Conservation (phyloP, 1,140 invertebrate genomes). For the Drosophila yakuba region DNA sequence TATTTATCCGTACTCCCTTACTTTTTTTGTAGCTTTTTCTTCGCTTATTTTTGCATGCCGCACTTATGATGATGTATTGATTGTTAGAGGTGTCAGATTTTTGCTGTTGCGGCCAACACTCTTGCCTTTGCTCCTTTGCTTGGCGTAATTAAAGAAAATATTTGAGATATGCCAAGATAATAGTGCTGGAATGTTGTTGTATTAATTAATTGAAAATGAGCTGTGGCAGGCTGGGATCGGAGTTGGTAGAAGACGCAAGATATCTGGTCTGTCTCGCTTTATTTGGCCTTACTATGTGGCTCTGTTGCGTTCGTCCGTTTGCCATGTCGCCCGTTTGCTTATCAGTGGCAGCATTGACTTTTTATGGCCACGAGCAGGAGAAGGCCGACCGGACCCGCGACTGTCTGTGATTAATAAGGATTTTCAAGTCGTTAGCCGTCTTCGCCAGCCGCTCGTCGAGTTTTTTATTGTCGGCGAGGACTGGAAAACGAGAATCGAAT, state of each 20-base stretch:
- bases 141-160: slow-evolving; percentile 83
- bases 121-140: slow-evolving; percentile 13
- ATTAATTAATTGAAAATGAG: slow-evolving; percentile 84
- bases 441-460: slow-evolving; percentile 22
- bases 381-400: slow-evolving; percentile 15
- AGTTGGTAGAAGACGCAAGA: slow-evolving; percentile 3
- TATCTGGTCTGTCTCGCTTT: slow-evolving; percentile 28
- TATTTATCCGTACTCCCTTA: slow-evolving; percentile 35
- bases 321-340: slow-evolving; percentile 78
- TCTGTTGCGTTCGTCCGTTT: slow-evolving; percentile 46
- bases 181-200: slow-evolving; percentile 82
- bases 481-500: slow-evolving; percentile 23
- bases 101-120: slow-evolving; percentile 48
- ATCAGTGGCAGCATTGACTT: slow-evolving; percentile 77
- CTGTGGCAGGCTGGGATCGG: slow-evolving; percentile 52
- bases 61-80: slow-evolving; percentile 83
- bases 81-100: slow-evolving; percentile 82
- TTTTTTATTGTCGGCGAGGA: slow-evolving; percentile 61
- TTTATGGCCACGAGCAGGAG: slow-evolving; percentile 69
- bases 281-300: slow-evolving; percentile 29
- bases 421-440: slow-evolving; percentile 80
- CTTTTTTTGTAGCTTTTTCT: slow-evolving; percentile 9
- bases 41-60: slow-evolving; percentile 54
- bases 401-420: slow-evolving; percentile 80
- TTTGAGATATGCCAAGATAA: slow-evolving; percentile 82